Evolutionary conservation across 2,888 invertebrate genomes (phyloP).

Genomic region (Mimumesa dahlbomi): DNA sequence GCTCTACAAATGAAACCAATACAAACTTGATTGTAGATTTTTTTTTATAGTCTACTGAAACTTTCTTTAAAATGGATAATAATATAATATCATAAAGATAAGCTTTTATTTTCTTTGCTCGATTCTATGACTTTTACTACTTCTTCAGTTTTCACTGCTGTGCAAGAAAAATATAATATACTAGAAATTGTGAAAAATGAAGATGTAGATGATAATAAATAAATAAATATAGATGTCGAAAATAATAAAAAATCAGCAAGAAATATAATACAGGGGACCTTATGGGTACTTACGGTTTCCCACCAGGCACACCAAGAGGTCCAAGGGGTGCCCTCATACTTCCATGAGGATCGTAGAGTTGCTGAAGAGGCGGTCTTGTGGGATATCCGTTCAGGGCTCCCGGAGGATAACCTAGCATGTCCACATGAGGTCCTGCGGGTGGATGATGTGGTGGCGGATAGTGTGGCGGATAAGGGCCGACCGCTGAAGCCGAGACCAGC

Average conservation of each 20-base stretch:
- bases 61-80: too few relatives aligned
- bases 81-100: too few relatives aligned
- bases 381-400: slow-evolving; percentile 85
- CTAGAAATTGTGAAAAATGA: too few relatives aligned
- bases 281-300: slow-evolving; percentile 90
- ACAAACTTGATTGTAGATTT: background rate
- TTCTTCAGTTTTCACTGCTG: too few relatives aligned
- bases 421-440: slow-evolving; percentile 78
- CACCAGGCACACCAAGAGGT: slow-evolving; percentile 87
- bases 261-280: too few relatives aligned
- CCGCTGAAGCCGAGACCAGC: slow-evolving; percentile 78
- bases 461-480: slow-evolving; percentile 78
- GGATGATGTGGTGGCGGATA: slow-evolving; percentile 79
- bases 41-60: too few relatives aligned
- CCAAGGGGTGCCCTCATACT: slow-evolving; percentile 86
- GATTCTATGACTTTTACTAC: too few relatives aligned
- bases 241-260: too few relatives aligned
- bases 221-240: too few relatives aligned
- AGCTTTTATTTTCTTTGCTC: too few relatives aligned
- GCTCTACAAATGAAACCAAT: slow-evolving; percentile 85
- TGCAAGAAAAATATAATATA: too few relatives aligned
- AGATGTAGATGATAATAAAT: too few relatives aligned
- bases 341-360: slow-evolving; percentile 86
- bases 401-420: slow-evolving; percentile 82
- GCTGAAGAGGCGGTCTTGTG: slow-evolving; percentile 84